A percentile compares a stretch with the other conserved stretches of the same genome.
Conservation (phyloP, 2,113 vertebrate species). For the Panthera tigris region DNA sequence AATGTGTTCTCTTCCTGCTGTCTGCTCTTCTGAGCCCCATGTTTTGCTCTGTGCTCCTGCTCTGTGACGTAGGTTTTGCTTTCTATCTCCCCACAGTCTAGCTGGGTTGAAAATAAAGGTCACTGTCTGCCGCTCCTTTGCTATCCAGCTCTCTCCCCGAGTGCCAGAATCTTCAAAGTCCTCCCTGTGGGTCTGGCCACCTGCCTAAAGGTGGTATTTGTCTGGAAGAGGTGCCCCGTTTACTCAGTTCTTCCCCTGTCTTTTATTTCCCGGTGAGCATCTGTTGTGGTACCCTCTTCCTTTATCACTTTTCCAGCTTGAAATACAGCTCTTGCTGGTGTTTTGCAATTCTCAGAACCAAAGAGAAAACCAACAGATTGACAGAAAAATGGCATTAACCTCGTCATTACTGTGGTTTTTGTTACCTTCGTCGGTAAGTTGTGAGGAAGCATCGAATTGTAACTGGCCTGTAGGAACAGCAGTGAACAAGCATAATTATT, state of each 20-base stretch:
- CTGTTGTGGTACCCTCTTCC: background rate
- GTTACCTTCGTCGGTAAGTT: background rate
- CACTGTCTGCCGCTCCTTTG: background rate
- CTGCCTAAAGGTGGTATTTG: background rate
- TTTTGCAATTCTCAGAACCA: background rate
- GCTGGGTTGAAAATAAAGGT: background rate
- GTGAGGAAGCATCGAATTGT: background rate
- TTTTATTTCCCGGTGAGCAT: background rate
- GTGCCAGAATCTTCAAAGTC: rapidly evolving
- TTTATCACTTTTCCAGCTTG: background rate
- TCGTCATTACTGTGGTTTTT: background rate
- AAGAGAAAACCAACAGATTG: background rate
- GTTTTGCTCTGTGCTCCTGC: background rate
- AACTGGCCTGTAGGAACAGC: background rate
- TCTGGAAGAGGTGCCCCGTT: background rate
- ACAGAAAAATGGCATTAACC: background rate
- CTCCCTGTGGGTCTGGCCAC: background rate
- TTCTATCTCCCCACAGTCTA: background rate
- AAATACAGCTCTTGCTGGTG: background rate
- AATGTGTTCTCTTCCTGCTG: background rate
- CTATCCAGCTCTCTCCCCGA: background rate
- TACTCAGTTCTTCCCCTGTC: background rate
- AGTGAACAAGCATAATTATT: background rate
- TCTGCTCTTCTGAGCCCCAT: background rate
- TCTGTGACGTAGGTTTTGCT: background rate